These are phyloP conservation scores for Quadriops clusia DNA, from an alignment of 2,888 invertebrate species.

Conservation along the genomic window DNA sequence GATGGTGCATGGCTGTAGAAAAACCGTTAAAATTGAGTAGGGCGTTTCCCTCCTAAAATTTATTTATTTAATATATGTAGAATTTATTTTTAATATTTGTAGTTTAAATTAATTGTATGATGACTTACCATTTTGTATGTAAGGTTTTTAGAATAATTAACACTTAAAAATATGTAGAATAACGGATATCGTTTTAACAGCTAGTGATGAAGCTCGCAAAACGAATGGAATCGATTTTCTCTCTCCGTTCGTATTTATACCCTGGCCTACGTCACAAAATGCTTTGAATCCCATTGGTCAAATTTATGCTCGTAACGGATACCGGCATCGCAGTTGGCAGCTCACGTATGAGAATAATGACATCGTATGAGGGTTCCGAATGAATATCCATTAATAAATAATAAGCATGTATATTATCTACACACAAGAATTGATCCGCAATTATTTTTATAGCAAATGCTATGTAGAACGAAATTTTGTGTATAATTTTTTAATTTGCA, in stretches of 20 bases:
- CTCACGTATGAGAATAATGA: slow-evolving; percentile 6
- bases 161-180: slow-evolving; percentile 19
- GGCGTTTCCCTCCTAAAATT: not conserved
- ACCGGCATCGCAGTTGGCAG: slow-evolving; percentile 10
- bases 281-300: slow-evolving; percentile 42
- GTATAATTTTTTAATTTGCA: too few species aligned
- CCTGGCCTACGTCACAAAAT: slow-evolving; percentile 39
- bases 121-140: slow-evolving; percentile 19
- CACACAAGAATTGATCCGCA: too few species aligned
- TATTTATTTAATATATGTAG: slow-evolving; percentile 1
- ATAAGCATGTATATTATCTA: too few species aligned
- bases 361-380: slow-evolving; percentile 5
- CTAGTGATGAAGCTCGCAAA: slow-evolving; percentile 58
- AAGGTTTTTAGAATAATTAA: slow-evolving; percentile 11
- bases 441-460: too few species aligned
- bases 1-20: not conserved
- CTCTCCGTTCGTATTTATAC: slow-evolving; percentile 47
- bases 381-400: too few species aligned
- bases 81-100: slow-evolving; percentile 1
- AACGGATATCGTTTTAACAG: slow-evolving; percentile 39
- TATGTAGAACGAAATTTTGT: too few species aligned
- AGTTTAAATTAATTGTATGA: not conserved
- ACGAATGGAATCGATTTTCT: slow-evolving; percentile 45
- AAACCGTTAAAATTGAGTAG: not conserved
- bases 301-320: slow-evolving; percentile 23